Percentiles rank a stretch among this genome's conserved stretches.
phyloP scores from a whole-genome alignment of 2,888 invertebrate species.

The Drosophila anceps region DNA sequence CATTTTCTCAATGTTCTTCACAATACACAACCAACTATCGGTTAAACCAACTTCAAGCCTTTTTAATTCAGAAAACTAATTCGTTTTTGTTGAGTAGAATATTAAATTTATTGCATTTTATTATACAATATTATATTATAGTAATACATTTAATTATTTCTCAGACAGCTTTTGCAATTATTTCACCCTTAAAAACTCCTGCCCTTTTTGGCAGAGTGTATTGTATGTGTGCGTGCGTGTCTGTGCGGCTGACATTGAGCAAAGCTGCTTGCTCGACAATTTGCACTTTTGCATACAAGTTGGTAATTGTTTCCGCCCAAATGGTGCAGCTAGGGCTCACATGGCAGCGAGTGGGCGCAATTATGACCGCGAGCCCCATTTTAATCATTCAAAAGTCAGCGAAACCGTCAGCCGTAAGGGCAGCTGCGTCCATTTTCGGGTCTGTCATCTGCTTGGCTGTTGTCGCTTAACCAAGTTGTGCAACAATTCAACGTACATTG shows the following conservation, averaged over 20 bases:
- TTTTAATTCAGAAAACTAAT: too few relatives aligned
- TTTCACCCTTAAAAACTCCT: too few relatives aligned
- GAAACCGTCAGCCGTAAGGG: conserved; percentile 20
- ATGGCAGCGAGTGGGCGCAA: conserved; percentile 25
- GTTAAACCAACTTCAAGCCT: too few relatives aligned
- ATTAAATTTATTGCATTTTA: too few relatives aligned
- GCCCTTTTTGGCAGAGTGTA: not conserved
- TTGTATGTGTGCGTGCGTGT: conserved; percentile 22
- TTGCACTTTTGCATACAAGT: conserved; percentile 80
- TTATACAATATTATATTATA: too few relatives aligned
- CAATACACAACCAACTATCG: too few relatives aligned
- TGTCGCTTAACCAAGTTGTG: conserved; percentile 56
- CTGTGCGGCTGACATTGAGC: conserved; percentile 66
- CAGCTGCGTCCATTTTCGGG: conserved; percentile 54
- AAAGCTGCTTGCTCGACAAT: conserved; percentile 60
- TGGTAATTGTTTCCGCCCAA: conserved; percentile 77
- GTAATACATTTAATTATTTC: too few relatives aligned
- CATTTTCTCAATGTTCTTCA: too few relatives aligned
- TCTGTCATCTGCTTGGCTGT: conserved; percentile 22
- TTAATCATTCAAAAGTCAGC: conserved; percentile 76
- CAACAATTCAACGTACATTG: conserved; percentile 61
- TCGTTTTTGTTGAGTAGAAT: too few relatives aligned
- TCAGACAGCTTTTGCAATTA: too few relatives aligned
- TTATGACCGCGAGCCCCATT: conserved; percentile 46
- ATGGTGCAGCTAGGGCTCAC: conserved; percentile 59